Base-by-base conservation (phyloP, 2,888 invertebrate species). In the Nephrotoma guestfalica region DNA sequence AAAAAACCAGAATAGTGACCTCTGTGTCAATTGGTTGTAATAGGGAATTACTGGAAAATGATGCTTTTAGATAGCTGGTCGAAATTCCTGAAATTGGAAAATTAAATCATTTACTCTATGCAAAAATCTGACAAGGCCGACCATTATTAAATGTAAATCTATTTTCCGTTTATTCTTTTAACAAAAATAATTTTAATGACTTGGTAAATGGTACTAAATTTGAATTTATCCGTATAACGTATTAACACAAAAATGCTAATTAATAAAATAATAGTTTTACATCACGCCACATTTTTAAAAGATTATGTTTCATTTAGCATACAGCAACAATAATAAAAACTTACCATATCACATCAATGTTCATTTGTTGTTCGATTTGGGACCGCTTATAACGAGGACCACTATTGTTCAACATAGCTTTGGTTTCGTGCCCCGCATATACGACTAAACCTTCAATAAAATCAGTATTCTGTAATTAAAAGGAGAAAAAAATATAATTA, bases 371-470 rank as follows among this genome's bases (percentile, higher is more conserved):
- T 92, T 99, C 99, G 89, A 99, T 93, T 88, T 95, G 95, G 86
- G 98, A 98, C 89, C 98, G 94, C 92, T 98, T 99, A 92, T 96
- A 97, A 88, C 98, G 94, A 87, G 98, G 98, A 83, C 98, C 97
- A 88, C 97, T 97, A 91, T 98, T 99, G 92, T 99, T 99, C 88
- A 99, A 93, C 97, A 99, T 97, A 18, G 98, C 97, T 92, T 99
- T 99, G 15, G 98, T 98, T 93, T 99, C 99, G 91, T 97, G 97
- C 87, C 99, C 97, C 88, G 97, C 98, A 93, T 99, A 99, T 86
- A 99, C 96, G 86, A 99, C 98, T 90, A 99, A 96, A 87, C 99
- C 99, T 91, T 99, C 99, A 71, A 99, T 94, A 91, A 94, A 99
- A 91, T 98, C 98, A 9, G 99, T 99, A 92, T 99, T 99, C 92